Percentiles rank a stretch among this genome's conserved stretches.
Evolutionary conservation across 2,888 invertebrate species (phyloP).

Genomic region (Macrosiphum euphorbiae): DNA sequence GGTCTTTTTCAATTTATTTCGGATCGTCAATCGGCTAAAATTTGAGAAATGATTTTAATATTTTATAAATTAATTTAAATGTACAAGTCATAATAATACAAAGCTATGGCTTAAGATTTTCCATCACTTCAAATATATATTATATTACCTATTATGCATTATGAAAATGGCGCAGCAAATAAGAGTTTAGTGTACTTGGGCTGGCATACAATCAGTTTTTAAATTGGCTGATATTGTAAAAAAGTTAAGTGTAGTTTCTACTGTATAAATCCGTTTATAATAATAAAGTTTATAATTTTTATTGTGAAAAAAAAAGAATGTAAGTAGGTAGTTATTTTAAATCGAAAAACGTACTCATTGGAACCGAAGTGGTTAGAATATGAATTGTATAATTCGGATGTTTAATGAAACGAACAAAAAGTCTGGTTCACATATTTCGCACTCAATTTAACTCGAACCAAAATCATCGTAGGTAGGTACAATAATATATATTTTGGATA

Average conservation of each 20-base stretch:
- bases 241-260: neutral
- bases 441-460: slow-evolving; percentile 41
- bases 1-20: neutral
- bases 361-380: slow-evolving; percentile 39
- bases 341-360: slow-evolving; percentile 27
- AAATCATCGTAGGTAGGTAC: neutral
- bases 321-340: neutral
- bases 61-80: too few relatives aligned
- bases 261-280: neutral
- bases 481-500: neutral
- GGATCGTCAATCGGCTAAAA: neutral
- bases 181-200: neutral
- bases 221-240: neutral
- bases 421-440: slow-evolving; percentile 47
- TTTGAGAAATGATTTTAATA: neutral
- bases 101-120: neutral
- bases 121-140: neutral
- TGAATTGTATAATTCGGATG: slow-evolving; percentile 36
- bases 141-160: neutral
- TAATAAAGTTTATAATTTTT: neutral
- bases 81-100: too few relatives aligned
- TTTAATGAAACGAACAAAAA: slow-evolving; percentile 55
- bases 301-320: neutral
- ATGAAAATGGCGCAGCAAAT: neutral
- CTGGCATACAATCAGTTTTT: neutral